A percentile compares a stretch with the other conserved stretches of the same genome.
phyloP scores from a whole-genome alignment of 2,888 invertebrate genomes.

The Rugalucina vietnamica region DNA sequence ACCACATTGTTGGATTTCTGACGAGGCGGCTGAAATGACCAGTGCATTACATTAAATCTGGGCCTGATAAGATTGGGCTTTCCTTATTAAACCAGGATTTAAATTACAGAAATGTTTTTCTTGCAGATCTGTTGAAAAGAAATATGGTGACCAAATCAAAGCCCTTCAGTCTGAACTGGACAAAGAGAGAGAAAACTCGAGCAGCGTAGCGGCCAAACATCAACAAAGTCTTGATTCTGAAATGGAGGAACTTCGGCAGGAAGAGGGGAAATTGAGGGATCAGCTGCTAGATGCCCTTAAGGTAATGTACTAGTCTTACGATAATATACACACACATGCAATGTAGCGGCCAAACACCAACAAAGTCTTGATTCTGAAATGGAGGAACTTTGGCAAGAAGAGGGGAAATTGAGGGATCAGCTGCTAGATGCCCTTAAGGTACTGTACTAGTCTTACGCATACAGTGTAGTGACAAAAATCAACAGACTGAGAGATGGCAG shows the following conservation, averaged over 20 bases:
- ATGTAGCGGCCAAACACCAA: conserved; percentile 84
- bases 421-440: conserved; percentile 86
- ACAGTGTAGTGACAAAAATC: too few relatives aligned
- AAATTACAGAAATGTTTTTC: too few relatives aligned
- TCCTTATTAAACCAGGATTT: too few relatives aligned
- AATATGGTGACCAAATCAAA: conserved; percentile 91
- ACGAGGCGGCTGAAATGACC: too few relatives aligned
- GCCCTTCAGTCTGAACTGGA: conserved; percentile 89
- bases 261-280: conserved; percentile 88
- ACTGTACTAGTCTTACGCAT: too few relatives aligned
- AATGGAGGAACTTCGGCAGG: conserved; percentile 88
- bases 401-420: conserved; percentile 88
- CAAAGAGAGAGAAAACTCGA: conserved; percentile 90
- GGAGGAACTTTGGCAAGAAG: conserved; percentile 88
- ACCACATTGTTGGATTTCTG: too few relatives aligned
- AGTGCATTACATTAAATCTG: too few relatives aligned
- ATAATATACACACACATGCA: too few relatives aligned
- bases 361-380: conserved; percentile 87
- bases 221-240: conserved; percentile 87
- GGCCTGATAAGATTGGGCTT: too few relatives aligned
- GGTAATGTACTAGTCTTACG: conserved; percentile 69
- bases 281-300: conserved; percentile 87
- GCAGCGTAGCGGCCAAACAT: conserved; percentile 85
- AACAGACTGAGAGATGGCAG: too few relatives aligned
- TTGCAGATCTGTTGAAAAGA: conserved; percentile 88